Percentiles rank a stretch among this genome's conserved stretches.
Conservation (phyloP, 2,797 vertebrate species). For the Taenioides sp. region DNA sequence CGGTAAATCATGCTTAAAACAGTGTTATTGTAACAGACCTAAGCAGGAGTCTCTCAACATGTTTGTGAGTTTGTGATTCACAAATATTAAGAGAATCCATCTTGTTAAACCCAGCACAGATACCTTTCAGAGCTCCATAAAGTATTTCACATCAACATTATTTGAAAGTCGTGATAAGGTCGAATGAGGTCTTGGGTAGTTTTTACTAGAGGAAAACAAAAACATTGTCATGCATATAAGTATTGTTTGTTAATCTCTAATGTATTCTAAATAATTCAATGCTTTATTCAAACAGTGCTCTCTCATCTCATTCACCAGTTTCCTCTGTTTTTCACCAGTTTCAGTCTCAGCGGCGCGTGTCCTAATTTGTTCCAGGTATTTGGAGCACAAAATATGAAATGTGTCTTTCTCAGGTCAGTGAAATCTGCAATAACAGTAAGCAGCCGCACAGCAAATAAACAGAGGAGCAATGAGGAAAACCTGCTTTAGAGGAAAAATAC, state of each 20-base stretch:
- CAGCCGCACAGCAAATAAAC: slow-evolving; percentile 10
- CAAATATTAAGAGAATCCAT: no score
- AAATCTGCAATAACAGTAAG: slow-evolving; percentile 29
- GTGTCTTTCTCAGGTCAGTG: slow-evolving; percentile 48
- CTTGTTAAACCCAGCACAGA: no score
- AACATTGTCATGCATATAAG: neutral
- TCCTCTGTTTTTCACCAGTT: slow-evolving; percentile 11
- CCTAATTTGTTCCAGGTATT: slow-evolving; percentile 57
- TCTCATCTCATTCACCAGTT: slow-evolving; percentile 25
- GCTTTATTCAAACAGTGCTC: slow-evolving; percentile 20
- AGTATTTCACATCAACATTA: neutral
- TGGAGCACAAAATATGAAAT: slow-evolving; percentile 60
- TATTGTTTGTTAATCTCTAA: neutral
- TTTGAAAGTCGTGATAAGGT: neutral
- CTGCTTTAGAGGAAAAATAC: neutral
- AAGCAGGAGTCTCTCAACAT: no score
- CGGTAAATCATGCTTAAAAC: no score
- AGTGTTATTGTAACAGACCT: no score
- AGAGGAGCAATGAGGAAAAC: neutral
- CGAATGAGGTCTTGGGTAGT: neutral
- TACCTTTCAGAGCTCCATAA: neutral
- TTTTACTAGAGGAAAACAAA: neutral
- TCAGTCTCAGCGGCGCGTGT: slow-evolving; percentile 16
- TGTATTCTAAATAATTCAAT: slow-evolving; percentile 18
- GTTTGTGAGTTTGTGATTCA: no score